These are phyloP conservation scores for Oryctolagus cuniculus DNA, from an alignment of 2,113 vertebrate genomes.

Conservation along the genomic window mOryCun1.1 NC_091438.1:155287001-155287500, in stretches of 20 bases:
- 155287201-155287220: too few species aligned
- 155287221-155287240: too few species aligned
- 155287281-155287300: too few species aligned
- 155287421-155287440: neutral
- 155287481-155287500: neutral
- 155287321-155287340: too few species aligned
- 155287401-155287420: neutral
- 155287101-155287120: neutral
- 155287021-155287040: neutral
- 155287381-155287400: too few species aligned
- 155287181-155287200: too few species aligned
- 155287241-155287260: too few species aligned
- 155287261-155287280: too few species aligned
- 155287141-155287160: fast-evolving
- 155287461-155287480: neutral
- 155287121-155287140: too few species aligned
- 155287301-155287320: too few species aligned
- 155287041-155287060: neutral
- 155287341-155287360: too few species aligned
- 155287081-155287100: neutral
- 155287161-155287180: neutral
- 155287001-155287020: neutral
- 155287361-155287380: too few species aligned
- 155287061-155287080: neutral
- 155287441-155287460: neutral